phyloP scores from a whole-genome alignment of 2,797 vertebrate genomes.

The Brachyrhaphis roseni region DNA sequence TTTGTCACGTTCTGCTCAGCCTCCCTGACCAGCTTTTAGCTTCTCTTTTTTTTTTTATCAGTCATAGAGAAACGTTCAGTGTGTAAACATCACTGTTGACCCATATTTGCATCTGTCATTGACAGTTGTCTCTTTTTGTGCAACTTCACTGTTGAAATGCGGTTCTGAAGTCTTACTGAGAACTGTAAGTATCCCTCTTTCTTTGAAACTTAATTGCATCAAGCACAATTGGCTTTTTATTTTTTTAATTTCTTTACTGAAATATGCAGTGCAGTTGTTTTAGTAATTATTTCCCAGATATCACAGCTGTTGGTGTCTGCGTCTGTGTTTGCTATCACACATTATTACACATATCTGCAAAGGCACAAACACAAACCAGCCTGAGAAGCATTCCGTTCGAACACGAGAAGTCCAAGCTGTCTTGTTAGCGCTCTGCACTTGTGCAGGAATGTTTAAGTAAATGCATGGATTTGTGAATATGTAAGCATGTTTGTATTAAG shows the following conservation, averaged over 20 bases:
- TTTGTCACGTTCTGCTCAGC: not conserved
- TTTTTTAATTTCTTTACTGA: not conserved
- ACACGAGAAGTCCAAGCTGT: conserved; percentile 59
- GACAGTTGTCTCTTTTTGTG: not conserved
- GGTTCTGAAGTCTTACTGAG: not conserved
- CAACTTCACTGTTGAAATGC: not conserved
- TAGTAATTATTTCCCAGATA: conserved; percentile 15
- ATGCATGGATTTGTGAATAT: conserved; percentile 25
- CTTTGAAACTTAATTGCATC: not conserved
- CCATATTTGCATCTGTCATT: not conserved
- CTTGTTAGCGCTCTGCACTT: conserved; percentile 48
- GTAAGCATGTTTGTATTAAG: conserved; percentile 34
- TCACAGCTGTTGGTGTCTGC: not conserved
- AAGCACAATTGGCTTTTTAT: not conserved
- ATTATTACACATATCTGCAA: conserved; percentile 5
- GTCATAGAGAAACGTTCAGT: not conserved
- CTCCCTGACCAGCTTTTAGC: not conserved
- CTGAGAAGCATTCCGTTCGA: conserved; percentile 70
- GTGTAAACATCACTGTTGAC: not conserved
- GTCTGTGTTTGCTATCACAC: not conserved
- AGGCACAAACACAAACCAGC: conserved; percentile 20
- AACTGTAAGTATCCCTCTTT: not conserved
- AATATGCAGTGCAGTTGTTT: not conserved
- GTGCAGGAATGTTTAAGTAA: conserved; percentile 32
- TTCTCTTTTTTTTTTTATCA: not conserved